phyloP scores from a whole-genome alignment of 2,888 invertebrate species.

The Standfussiana lucernea region DNA sequence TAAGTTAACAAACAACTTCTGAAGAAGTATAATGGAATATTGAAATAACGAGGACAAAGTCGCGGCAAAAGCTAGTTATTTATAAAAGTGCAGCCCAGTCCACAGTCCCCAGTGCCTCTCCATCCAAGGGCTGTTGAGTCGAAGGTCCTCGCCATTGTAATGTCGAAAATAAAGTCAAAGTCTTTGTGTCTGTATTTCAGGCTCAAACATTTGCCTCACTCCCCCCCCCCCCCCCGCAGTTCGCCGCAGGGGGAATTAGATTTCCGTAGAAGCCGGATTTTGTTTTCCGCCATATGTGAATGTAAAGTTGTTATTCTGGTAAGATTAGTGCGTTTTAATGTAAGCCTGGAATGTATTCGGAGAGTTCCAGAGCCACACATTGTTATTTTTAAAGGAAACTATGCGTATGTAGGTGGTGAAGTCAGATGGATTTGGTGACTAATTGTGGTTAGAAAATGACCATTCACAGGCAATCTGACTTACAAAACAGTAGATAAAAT shows the following conservation, averaged over 20 bases:
- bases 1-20: neutral
- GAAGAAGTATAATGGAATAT: neutral
- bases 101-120: constrained; percentile 27
- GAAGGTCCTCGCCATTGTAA: constrained; percentile 53
- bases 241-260: constrained; percentile 43
- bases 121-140: constrained; percentile 47
- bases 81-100: constrained; percentile 18
- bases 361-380: neutral
- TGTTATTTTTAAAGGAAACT: neutral
- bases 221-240: constrained; percentile 12
- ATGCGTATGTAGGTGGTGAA: neutral
- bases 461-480: neutral
- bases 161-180: constrained; percentile 60
- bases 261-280: constrained; percentile 40
- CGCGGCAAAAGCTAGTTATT: constrained; percentile 18
- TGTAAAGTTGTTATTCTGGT: constrained; percentile 17
- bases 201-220: constrained; percentile 19
- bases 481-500: neutral
- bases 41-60: neutral
- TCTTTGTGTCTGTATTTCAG: constrained; percentile 40
- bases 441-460: neutral
- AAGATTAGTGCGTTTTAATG: constrained; percentile 15
- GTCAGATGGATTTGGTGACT: neutral
- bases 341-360: neutral
- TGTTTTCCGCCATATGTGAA: constrained; percentile 22